phyloP scores from a whole-genome alignment of 2,113 vertebrate genomes.

The Lutjanus erythropterus region DNA sequence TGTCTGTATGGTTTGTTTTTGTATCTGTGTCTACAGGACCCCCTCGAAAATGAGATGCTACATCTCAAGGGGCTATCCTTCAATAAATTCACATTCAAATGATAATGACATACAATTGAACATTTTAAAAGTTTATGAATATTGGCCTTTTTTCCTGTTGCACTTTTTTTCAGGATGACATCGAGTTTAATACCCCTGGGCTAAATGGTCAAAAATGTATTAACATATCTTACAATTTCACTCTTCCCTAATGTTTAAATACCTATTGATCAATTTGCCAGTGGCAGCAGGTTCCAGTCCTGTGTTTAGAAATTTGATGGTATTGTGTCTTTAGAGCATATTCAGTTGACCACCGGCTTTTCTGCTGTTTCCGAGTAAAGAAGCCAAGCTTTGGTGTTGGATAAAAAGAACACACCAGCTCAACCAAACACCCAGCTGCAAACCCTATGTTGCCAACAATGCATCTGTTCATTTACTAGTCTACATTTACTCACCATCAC shows the following conservation, averaged over 20 bases:
- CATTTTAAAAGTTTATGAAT: background rate
- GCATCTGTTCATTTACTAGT: background rate
- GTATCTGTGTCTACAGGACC: no score
- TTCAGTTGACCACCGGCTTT: background rate
- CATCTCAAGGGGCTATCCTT: no score
- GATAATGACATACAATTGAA: background rate
- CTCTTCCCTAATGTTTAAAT: background rate
- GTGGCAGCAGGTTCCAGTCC: background rate
- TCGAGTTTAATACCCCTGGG: no score
- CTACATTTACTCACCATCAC: slow-evolving; percentile 12
- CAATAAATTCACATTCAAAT: no score
- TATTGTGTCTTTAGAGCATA: background rate
- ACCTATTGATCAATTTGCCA: background rate
- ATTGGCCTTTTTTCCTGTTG: background rate
- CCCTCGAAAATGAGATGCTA: no score
- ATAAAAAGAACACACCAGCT: background rate
- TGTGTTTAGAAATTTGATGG: background rate
- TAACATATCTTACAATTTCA: background rate
- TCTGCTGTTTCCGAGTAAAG: background rate
- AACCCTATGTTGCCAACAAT: background rate
- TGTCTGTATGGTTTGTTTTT: no score
- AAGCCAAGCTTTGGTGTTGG: background rate
- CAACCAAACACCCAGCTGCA: background rate
- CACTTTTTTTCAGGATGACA: no score
- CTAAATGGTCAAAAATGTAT: background rate